Evolutionary conservation across 2,888 invertebrate genomes (phyloP).

Genomic region (Mythimna loreyi): DNA sequence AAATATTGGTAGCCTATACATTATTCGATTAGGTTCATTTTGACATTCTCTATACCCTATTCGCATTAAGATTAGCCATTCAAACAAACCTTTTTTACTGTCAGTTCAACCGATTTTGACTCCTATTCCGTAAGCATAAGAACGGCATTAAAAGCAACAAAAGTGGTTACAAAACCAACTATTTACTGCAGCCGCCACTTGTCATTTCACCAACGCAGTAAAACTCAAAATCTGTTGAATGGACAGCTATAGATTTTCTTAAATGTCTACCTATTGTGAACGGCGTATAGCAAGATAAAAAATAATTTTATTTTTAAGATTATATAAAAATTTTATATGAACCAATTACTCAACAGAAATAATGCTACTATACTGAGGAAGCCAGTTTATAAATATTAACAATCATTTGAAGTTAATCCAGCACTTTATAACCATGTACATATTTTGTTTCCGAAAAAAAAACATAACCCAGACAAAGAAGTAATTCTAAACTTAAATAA

Average conservation of each 20-base stretch:
- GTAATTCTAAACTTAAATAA: conserved; percentile 31
- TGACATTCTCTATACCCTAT: background rate
- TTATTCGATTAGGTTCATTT: background rate
- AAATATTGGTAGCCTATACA: conserved; percentile 13
- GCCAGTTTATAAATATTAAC: background rate
- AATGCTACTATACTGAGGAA: background rate
- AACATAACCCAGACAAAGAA: background rate
- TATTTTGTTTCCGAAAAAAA: background rate
- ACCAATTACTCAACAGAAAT: background rate
- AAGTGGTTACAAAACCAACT: too few relatives aligned
- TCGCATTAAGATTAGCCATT: too few relatives aligned
- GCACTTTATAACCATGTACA: background rate
- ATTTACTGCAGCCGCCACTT: too few relatives aligned
- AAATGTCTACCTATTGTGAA: too few relatives aligned
- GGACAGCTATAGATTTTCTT: too few relatives aligned
- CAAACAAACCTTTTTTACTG: too few relatives aligned
- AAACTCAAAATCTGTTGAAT: too few relatives aligned
- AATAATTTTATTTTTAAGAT: background rate
- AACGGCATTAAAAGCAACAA: too few relatives aligned
- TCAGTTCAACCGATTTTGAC: too few relatives aligned
- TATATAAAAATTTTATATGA: background rate
- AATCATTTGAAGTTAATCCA: background rate
- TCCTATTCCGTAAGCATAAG: too few relatives aligned
- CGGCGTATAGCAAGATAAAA: too few relatives aligned
- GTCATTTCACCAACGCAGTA: too few relatives aligned